Base-by-base conservation (phyloP, 2,888 invertebrate species). In the Orthosia gracilis region DNA sequence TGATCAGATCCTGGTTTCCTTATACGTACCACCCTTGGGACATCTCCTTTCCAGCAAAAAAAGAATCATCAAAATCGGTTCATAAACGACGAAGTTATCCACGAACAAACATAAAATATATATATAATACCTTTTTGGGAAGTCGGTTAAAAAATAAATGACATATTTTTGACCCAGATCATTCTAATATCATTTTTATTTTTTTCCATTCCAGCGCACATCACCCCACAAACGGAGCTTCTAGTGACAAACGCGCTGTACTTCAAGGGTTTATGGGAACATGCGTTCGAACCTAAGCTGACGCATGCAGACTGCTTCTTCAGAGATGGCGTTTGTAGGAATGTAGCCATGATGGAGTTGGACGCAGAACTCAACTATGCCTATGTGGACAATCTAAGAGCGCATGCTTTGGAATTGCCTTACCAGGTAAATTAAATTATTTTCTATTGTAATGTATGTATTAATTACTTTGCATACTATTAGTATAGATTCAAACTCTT, bases 241-340 rank as follows among this genome's bases (percentile, higher is more conserved):
- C 69, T 98, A 0, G 85, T 98, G 21, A 95, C 97, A 0, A 98
- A 97, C 80, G 97, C 97, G 0, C 87, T 98, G 15, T 98, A 97
- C 91, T 98, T 98, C 94, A 98, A 97, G 90, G 97, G 97, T 58
- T 89, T 89, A 2, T 98, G 98, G 98, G 91, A 95, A 69, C 90
- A 95, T 31, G 90, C 96, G 1, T 98, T 98, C 86, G 94, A 97
- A 85, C 90, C 92, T 17, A 90, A 89, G 4, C 86, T 89, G 23
- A 98, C 98, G 0, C 89, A 86, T 12, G 67, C 88, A 0, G 94
- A 93, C 54, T 97, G 97, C 86, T 98, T 98, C 92, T 92, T 94
- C 79, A 91, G 90, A 21, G 91, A 90, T 1, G 91, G 91, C 0
- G 91, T 89, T 3, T 97, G 97, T 85, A 92, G 90, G 59, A 92